Evolutionary conservation across 2,888 invertebrate genomes (phyloP).

Genomic region (Lucinisca nassula): DNA sequence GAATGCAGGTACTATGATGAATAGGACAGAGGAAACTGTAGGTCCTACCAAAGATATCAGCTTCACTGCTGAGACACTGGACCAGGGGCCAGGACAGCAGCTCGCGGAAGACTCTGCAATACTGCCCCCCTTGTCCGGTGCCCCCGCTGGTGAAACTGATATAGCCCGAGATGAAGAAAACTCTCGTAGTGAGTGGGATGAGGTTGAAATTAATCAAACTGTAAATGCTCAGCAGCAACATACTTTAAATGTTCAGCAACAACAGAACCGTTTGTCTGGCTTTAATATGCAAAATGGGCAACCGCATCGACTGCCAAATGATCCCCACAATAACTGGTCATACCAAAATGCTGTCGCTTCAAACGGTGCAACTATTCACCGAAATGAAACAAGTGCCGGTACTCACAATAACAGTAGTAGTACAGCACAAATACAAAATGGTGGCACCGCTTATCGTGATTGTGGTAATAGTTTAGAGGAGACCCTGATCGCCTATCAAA

Average conservation of each 20-base stretch:
- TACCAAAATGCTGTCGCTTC: neutral
- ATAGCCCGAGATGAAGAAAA: neutral
- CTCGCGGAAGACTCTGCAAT: no score
- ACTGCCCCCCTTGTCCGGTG: neutral
- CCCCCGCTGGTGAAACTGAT: neutral
- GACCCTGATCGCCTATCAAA: neutral
- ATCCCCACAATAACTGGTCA: neutral
- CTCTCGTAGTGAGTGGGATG: neutral
- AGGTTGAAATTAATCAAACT: neutral
- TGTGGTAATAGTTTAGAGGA: neutral
- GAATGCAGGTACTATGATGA: no score
- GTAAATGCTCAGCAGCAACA: neutral
- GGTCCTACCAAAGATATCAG: no score
- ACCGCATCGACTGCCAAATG: no score
- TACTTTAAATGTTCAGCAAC: neutral
- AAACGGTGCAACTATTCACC: neutral
- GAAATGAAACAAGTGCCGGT: neutral
- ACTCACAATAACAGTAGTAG: neutral
- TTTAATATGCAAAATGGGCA: neutral
- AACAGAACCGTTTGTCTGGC: neutral
- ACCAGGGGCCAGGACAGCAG: no score
- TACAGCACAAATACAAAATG: neutral
- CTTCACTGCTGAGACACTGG: no score
- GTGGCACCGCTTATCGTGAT: neutral
- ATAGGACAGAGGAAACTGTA: no score